A percentile compares a stretch with the other conserved stretches of the same genome.
Conservation (phyloP, 2,797 vertebrate species). For the Gymnothorax reevesii region DNA sequence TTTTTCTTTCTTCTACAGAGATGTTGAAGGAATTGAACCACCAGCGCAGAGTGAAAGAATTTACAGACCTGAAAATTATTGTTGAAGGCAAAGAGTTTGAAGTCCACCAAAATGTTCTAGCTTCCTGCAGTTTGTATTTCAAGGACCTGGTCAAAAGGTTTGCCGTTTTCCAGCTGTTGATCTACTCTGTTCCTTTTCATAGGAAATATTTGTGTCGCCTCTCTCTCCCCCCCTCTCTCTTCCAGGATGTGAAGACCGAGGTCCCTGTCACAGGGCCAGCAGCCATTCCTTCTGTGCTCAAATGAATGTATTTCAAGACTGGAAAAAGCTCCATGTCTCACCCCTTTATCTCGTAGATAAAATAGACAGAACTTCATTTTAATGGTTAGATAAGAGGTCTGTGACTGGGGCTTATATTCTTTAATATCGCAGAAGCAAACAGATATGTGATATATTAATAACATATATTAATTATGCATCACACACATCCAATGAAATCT, state of each 20-base stretch:
- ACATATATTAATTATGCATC: conserved; percentile 29
- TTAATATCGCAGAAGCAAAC: conserved; percentile 17
- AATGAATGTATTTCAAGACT: conserved; percentile 88
- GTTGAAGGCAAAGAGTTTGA: conserved; percentile 99
- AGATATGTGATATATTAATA: conserved; percentile 29
- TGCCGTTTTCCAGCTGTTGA: conserved; percentile 98
- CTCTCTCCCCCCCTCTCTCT: conserved; percentile 85
- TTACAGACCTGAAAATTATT: conserved; percentile 99
- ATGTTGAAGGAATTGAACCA: conserved; percentile 99
- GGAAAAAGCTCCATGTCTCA: conserved; percentile 70
- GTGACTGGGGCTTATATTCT: conserved; percentile 71
- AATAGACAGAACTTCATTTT: conserved; percentile 75
- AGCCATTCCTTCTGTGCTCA: conserved; percentile 91
- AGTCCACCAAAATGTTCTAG: conserved; percentile 99
- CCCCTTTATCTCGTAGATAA: conserved; percentile 71
- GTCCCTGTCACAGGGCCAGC: conserved; percentile 99
- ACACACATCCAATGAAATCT: neutral
- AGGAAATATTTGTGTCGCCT: conserved; percentile 97
- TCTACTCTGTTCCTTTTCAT: conserved; percentile 97
- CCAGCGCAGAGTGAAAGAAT: conserved; percentile 99
- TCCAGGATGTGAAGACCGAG: conserved; percentile 98
- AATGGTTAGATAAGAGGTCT: conserved; percentile 75
- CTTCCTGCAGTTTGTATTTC: conserved; percentile 99
- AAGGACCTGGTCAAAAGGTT: conserved; percentile 99
- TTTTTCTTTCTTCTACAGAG: conserved; percentile 94